Percentiles rank a stretch among this genome's conserved stretches.
Evolutionary conservation across 35 echinoderm and acorn worm genomes (phyloP).

Genomic region (Lytechinus pictus): DNA sequence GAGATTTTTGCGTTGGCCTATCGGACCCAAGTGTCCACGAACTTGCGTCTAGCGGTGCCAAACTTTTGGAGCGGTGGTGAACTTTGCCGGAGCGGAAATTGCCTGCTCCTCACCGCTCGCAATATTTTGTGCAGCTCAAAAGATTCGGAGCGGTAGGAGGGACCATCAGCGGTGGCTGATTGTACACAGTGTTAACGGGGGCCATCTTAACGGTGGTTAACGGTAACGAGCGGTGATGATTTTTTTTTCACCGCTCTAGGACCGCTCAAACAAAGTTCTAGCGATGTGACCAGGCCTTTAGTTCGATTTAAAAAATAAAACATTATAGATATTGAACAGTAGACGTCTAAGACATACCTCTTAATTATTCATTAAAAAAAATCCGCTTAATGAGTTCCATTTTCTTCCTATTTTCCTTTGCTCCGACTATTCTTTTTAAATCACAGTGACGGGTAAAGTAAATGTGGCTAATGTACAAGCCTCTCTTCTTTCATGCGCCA

Average conservation of each 20-base stretch:
- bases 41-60: slow-evolving; percentile 40
- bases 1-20: slow-evolving; percentile 42
- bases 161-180: background rate
- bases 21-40: slow-evolving; percentile 5
- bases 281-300: no score
- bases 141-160: slow-evolving; percentile 25
- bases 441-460: background rate
- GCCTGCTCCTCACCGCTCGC: slow-evolving; percentile 24
- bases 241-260: slow-evolving; percentile 38
- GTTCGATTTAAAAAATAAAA: no score
- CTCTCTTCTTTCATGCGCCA: no score
- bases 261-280: slow-evolving; percentile 26
- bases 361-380: no score
- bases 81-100: slow-evolving; percentile 43
- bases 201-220: no score
- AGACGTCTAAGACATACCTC: no score
- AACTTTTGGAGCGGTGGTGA: slow-evolving; percentile 10
- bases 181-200: no score
- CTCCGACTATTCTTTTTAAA: background rate
- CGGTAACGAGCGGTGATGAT: slow-evolving; percentile 35
- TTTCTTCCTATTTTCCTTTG: no score
- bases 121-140: background rate
- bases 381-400: no score
- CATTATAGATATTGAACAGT: no score
- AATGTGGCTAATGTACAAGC: no score